Evolutionary conservation across 1,140 invertebrate genomes (phyloP).

Genomic region (Oncopeltus fasciatus): DNA sequence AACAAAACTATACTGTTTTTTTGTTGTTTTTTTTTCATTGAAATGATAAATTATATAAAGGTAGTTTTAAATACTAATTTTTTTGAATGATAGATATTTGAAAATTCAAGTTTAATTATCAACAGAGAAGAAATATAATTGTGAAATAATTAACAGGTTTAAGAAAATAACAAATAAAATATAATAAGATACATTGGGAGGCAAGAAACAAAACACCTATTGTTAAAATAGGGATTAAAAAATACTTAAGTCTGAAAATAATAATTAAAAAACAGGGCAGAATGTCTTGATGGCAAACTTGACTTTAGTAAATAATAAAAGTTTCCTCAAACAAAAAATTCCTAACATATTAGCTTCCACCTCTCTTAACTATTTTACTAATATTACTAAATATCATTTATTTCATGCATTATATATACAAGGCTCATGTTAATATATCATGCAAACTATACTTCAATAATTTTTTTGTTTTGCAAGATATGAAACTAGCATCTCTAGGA

Average conservation of each 20-base stretch:
- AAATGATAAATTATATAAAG: not conserved
- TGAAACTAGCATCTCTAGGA: constrained; percentile 1
- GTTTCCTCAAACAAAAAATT: constrained; percentile 7
- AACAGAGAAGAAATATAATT: not conserved
- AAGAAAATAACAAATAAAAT: not conserved
- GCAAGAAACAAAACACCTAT: not conserved
- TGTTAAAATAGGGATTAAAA: not conserved
- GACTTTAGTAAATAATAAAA: not conserved
- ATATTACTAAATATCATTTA: not conserved
- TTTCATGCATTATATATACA: constrained; percentile 6
- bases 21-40: not conserved
- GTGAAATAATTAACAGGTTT: not conserved
- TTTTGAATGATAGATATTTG: not conserved
- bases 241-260: not conserved
- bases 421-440: constrained; percentile 1
- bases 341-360: not conserved
- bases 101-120: not conserved
- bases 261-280: not conserved
- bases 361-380: not conserved
- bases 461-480: not conserved
- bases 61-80: not conserved
- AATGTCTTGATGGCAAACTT: not conserved
- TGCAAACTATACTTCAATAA: constrained; percentile 6
- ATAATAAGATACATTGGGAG: not conserved
- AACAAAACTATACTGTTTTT: not conserved